These are phyloP conservation scores for Pseudopleuronectes americanus DNA, from an alignment of 2,797 vertebrate species.

Conservation along the genomic window DNA sequence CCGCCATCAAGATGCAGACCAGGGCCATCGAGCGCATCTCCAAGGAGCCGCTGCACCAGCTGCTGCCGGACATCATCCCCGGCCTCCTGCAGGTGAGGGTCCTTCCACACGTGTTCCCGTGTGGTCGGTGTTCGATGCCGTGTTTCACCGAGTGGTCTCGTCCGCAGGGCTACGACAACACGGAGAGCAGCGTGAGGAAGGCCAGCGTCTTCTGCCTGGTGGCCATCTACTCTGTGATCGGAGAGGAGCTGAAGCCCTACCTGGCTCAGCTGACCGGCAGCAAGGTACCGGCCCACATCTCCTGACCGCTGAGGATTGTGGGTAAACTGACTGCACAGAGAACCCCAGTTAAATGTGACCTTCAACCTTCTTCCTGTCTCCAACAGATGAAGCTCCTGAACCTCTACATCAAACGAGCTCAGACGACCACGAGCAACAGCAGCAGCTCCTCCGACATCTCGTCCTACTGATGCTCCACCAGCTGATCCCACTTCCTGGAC, in stretches of 20 bases:
- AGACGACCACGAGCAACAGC: constrained; percentile 97
- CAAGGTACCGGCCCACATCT: constrained; percentile 82
- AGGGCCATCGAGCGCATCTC: constrained; percentile 91
- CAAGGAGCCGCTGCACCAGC: constrained; percentile 88
- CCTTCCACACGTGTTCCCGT: neutral
- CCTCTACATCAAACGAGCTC: constrained; percentile 97
- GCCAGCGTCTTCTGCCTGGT: constrained; percentile 96
- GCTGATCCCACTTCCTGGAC: neutral
- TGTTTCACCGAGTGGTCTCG: neutral
- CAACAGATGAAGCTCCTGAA: constrained; percentile 97
- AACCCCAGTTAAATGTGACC: too few relatives aligned
- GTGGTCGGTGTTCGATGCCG: too few relatives aligned
- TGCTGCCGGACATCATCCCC: constrained; percentile 92
- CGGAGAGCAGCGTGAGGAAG: constrained; percentile 96
- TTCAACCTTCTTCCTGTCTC: constrained; percentile 19
- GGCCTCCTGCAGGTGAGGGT: constrained; percentile 90
- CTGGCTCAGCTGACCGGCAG: constrained; percentile 95
- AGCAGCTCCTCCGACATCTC: constrained; percentile 94
- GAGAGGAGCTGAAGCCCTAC: constrained; percentile 93
- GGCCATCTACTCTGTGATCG: constrained; percentile 93
- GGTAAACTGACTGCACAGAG: too few relatives aligned
- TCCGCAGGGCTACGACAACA: constrained; percentile 92
- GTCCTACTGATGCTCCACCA: constrained; percentile 65
- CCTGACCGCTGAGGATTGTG: too few relatives aligned
- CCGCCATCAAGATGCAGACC: constrained; percentile 97